phyloP scores from a whole-genome alignment of 2,113 vertebrate genomes.

The Isichthys henryi region DNA sequence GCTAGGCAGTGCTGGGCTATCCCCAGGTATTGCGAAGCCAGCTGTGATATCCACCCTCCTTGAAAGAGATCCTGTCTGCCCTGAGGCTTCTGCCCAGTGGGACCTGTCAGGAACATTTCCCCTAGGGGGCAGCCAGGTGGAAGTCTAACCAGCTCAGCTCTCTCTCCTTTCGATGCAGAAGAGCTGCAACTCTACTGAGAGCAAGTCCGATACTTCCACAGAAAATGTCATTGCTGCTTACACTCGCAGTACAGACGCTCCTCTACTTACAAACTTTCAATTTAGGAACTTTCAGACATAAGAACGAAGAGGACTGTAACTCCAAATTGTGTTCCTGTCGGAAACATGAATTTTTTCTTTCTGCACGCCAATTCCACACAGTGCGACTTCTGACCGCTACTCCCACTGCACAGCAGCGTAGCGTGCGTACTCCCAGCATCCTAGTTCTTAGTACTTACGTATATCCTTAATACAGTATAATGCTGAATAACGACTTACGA shows the following conservation, averaged over 20 bases:
- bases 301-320: too few species aligned
- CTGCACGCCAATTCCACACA: too few species aligned
- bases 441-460: too few species aligned
- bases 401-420: too few species aligned
- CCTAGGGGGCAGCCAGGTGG: neutral
- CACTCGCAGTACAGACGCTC: neutral
- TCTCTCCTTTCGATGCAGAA: neutral
- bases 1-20: neutral
- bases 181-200: neutral
- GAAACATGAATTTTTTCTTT: too few species aligned
- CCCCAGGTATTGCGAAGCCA: neutral
- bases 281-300: too few species aligned
- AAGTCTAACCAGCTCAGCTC: neutral
- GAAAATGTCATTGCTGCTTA: neutral
- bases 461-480: too few species aligned
- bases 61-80: neutral
- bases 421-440: too few species aligned
- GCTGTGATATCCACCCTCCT: neutral
- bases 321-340: too few species aligned
- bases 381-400: too few species aligned
- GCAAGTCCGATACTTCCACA: neutral
- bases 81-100: neutral
- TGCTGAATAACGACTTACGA: too few species aligned
- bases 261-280: too few species aligned
- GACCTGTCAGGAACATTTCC: neutral